These are phyloP conservation scores for Nemurella pictetii DNA, from an alignment of 2,888 invertebrate genomes.

Conservation along the genomic window DNA sequence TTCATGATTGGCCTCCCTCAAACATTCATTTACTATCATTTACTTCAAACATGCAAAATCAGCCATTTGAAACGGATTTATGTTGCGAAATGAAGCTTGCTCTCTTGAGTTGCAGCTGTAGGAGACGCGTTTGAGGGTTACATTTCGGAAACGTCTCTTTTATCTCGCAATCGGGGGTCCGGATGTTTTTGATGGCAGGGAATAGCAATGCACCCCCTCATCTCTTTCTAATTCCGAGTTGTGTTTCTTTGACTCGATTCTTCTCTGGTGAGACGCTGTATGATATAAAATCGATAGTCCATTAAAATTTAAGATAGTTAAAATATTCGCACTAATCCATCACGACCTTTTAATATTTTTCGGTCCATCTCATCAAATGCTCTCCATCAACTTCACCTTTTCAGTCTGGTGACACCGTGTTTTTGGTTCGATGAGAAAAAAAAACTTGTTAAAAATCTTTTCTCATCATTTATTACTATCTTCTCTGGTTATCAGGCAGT, in stretches of 20 bases:
- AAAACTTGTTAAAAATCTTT: background rate
- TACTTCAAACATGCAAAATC: slow-evolving; percentile 30
- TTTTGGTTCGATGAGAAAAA: background rate
- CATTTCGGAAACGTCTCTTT: background rate
- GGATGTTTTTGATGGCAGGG: background rate
- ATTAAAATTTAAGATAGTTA: background rate
- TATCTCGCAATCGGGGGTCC: background rate
- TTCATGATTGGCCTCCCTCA: background rate
- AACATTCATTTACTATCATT: slow-evolving; percentile 29
- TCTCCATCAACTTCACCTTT: background rate
- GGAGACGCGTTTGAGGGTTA: too few species aligned
- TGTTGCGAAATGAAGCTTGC: background rate
- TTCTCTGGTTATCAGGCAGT: background rate
- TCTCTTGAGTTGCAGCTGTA: too few species aligned
- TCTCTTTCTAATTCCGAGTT: background rate
- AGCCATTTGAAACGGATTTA: slow-evolving; percentile 5
- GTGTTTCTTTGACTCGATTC: background rate
- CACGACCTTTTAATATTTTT: background rate
- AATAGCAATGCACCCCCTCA: too few species aligned
- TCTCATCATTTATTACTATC: slow-evolving; percentile 25
- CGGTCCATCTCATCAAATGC: background rate
- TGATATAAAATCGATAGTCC: background rate
- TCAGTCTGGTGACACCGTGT: background rate
- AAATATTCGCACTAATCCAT: background rate
- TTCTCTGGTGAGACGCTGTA: background rate